Evolutionary conservation across 2,797 vertebrate species (phyloP).

Genomic region (Malurus leucopterus): DNA sequence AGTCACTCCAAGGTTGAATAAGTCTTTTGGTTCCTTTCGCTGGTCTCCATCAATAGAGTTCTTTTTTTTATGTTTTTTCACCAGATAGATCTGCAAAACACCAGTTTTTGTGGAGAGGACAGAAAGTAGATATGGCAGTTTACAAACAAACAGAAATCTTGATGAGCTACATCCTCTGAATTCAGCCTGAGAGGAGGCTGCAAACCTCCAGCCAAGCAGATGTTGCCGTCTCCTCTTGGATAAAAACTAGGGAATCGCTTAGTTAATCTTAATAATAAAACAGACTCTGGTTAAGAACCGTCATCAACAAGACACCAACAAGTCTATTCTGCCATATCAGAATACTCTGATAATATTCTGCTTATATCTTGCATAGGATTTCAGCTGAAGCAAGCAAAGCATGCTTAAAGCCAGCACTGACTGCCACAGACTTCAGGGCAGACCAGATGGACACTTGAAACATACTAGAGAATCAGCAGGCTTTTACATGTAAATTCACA

Average conservation of each 20-base stretch:
- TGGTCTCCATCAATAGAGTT: neutral
- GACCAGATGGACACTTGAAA: neutral
- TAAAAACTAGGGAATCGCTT: neutral
- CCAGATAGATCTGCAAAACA: neutral
- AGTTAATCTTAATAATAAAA: neutral
- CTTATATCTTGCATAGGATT: neutral
- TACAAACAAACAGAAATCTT: neutral
- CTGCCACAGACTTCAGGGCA: neutral
- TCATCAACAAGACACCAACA: neutral
- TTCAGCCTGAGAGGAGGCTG: neutral
- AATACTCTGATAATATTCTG: neutral
- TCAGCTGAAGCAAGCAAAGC: neutral
- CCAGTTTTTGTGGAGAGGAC: neutral
- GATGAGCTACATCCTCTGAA: neutral
- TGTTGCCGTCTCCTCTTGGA: neutral
- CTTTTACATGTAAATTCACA: neutral
- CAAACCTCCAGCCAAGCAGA: neutral
- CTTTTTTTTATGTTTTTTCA: neutral
- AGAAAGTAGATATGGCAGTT: neutral
- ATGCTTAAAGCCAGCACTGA: neutral
- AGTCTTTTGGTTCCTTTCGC: neutral
- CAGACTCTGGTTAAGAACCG: neutral
- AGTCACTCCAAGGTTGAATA: neutral
- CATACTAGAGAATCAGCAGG: neutral
- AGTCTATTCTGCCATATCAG: neutral